Evolutionary conservation across 2,888 invertebrate genomes (phyloP).

Genomic region (Dendrolimus houi): DNA sequence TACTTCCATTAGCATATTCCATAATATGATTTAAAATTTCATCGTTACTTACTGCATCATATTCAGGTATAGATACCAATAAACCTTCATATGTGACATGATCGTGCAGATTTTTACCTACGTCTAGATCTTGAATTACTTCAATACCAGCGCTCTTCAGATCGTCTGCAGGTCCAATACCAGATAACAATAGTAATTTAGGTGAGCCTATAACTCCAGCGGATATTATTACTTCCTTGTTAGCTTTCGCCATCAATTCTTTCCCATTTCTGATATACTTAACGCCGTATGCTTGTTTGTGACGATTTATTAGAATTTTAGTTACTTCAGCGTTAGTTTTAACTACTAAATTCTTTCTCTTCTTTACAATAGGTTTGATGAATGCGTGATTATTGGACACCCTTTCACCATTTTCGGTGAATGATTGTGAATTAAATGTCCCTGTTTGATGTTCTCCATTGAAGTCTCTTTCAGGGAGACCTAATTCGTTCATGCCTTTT

Average conservation of each 20-base stretch:
- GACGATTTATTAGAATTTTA: slow-evolving; percentile 71
- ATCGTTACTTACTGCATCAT: slow-evolving; percentile 49
- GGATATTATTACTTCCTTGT: slow-evolving; percentile 48
- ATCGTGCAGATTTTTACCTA: slow-evolving; percentile 56
- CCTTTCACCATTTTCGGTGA: slow-evolving; percentile 71
- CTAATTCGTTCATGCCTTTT: slow-evolving; percentile 75
- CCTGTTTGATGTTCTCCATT: slow-evolving; percentile 73
- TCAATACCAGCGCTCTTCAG: slow-evolving; percentile 31
- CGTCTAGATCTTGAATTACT: slow-evolving; percentile 40
- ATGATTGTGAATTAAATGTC: slow-evolving; percentile 74
- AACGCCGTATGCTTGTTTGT: slow-evolving; percentile 43
- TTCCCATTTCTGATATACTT: slow-evolving; percentile 28
- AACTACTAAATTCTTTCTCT: slow-evolving; percentile 64
- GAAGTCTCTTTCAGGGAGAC: slow-evolving; percentile 73
- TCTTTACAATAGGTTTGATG: slow-evolving; percentile 78
- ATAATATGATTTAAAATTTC: slow-evolving; percentile 49
- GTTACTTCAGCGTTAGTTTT: slow-evolving; percentile 68
- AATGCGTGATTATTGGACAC: slow-evolving; percentile 79
- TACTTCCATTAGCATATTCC: slow-evolving; percentile 42
- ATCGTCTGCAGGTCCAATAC: slow-evolving; percentile 46
- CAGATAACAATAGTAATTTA: slow-evolving; percentile 51
- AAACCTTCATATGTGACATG: slow-evolving; percentile 60
- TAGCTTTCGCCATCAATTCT: slow-evolving; percentile 32
- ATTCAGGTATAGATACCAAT: slow-evolving; percentile 66
- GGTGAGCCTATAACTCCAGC: slow-evolving; percentile 47